Evolutionary conservation across 2,888 invertebrate genomes (phyloP).

Genomic region (Metellina segmentata): DNA sequence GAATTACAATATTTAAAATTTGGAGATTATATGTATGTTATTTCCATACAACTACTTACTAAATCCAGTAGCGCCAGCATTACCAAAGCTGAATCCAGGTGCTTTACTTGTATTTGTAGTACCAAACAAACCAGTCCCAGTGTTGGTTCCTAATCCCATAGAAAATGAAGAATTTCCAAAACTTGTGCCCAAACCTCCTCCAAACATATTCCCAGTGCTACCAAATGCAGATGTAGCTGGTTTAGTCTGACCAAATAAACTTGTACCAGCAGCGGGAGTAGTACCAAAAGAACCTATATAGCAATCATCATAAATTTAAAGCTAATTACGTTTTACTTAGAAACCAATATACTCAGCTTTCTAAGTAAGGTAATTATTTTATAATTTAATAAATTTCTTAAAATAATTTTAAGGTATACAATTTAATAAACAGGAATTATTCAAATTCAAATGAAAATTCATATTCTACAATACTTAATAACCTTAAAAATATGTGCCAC

Average conservation of each 20-base stretch:
- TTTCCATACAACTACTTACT: constrained; percentile 46
- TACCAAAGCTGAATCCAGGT: constrained; percentile 75
- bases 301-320: neutral
- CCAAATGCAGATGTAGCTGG: constrained; percentile 82
- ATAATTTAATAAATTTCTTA: constrained; percentile 2
- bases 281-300: constrained; percentile 68
- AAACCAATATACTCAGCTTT: neutral
- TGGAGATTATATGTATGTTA: neutral
- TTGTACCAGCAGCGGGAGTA: constrained; percentile 77
- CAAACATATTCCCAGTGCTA: constrained; percentile 79
- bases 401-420: neutral
- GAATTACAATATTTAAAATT: neutral
- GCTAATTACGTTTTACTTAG: neutral
- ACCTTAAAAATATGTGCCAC: neutral
- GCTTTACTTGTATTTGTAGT: constrained; percentile 82
- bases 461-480: neutral
- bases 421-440: neutral
- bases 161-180: constrained; percentile 82
- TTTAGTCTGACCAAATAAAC: constrained; percentile 82
- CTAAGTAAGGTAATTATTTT: constrained; percentile 16
- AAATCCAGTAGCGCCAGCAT: constrained; percentile 60
- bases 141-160: constrained; percentile 84
- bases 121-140: constrained; percentile 84
- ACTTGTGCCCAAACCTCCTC: constrained; percentile 65
- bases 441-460: neutral